phyloP scores from a whole-genome alignment of 1,140 invertebrate genomes.

The Zophobas atratus region DNA sequence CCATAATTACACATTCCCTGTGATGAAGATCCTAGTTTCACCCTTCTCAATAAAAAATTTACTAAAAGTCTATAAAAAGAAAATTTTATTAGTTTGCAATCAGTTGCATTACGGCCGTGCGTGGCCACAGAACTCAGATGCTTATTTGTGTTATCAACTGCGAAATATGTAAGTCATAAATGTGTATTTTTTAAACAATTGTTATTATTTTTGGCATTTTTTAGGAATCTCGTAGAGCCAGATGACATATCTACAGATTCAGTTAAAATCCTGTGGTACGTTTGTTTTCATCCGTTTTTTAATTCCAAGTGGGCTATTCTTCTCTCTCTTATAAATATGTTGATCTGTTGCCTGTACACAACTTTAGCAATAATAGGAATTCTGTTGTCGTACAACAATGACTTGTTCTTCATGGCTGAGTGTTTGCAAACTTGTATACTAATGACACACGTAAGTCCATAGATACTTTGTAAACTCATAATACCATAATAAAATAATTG shows the following conservation, averaged over 20 bases:
- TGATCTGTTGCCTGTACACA: not conserved
- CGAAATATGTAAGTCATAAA: not conserved
- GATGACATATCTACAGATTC: conserved; percentile 7
- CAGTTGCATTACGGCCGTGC: not conserved
- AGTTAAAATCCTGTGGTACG: conserved; percentile 9
- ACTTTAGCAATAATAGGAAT: conserved; percentile 2
- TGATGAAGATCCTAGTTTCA: not conserved
- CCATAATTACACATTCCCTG: no score
- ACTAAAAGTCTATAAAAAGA: not conserved
- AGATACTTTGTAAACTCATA: not conserved
- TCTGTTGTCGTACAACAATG: not conserved
- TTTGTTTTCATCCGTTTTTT: not conserved
- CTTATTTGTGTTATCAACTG: not conserved
- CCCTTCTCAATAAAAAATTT: not conserved
- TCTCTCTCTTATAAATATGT: not conserved
- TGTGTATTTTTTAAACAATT: no score
- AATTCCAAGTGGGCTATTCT: not conserved
- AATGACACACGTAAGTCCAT: conserved; percentile 4
- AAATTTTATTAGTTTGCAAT: not conserved
- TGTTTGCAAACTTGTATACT: conserved; percentile 6
- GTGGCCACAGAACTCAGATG: not conserved
- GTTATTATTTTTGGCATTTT: not conserved
- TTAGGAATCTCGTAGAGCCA: not conserved
- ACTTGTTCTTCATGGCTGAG: conserved; percentile 4
- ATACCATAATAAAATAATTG: not conserved